phyloP scores from a whole-genome alignment of 2,113 vertebrate genomes.

The Sander lucioperca region DNA sequence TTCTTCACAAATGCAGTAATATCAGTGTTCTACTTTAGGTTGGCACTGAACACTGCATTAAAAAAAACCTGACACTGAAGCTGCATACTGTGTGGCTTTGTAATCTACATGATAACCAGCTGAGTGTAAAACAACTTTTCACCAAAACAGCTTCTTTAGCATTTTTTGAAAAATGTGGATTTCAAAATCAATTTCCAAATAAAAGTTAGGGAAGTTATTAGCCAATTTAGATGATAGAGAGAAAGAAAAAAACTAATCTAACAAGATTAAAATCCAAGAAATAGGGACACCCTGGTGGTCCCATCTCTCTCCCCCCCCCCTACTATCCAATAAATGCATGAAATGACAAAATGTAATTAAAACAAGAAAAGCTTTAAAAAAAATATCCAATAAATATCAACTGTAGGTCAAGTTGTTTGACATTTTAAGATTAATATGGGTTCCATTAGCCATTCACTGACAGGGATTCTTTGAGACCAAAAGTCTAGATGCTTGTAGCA shows the following conservation, averaged over 20 bases:
- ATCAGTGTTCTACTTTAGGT: too few species aligned
- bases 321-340: neutral
- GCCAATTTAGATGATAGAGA: neutral
- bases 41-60: too few species aligned
- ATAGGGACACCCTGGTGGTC: neutral
- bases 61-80: neutral
- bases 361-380: neutral
- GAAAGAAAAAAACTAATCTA: neutral
- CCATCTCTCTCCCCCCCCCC: neutral
- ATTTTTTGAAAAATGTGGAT: neutral
- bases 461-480: neutral
- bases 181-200: neutral
- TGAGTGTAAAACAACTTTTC: neutral
- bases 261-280: neutral
- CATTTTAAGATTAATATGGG: neutral
- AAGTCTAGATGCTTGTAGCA: neutral
- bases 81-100: too few species aligned
- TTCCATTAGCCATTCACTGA: neutral
- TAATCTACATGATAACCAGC: too few species aligned
- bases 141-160: neutral
- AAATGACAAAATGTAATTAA: neutral
- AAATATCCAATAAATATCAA: neutral
- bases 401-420: neutral
- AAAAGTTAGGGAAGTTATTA: neutral
- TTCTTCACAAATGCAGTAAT: too few species aligned